These are phyloP conservation scores for Eidolon helvum DNA, from an alignment of 2,113 vertebrate species.

Conservation along the genomic window DNA sequence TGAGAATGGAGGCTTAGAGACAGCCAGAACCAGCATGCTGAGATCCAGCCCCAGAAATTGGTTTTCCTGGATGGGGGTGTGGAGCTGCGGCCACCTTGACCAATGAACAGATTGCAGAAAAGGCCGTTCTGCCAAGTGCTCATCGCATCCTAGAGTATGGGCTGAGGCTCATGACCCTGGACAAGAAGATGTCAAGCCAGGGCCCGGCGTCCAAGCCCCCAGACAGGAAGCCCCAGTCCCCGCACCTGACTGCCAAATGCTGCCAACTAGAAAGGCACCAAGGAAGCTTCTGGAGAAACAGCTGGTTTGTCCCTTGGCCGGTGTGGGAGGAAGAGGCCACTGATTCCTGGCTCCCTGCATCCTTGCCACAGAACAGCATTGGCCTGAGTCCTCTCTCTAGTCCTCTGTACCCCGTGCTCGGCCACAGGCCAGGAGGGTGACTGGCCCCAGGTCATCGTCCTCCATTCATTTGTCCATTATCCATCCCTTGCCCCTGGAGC, in stretches of 20 bases:
- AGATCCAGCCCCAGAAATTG: rapidly evolving
- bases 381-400: rapidly evolving
- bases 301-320: background rate
- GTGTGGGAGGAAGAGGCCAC: background rate
- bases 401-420: background rate
- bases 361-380: rapidly evolving
- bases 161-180: background rate
- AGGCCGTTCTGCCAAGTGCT: background rate
- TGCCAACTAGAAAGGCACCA: background rate
- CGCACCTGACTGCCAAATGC: too few species aligned
- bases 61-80: background rate
- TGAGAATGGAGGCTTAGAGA: background rate
- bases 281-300: background rate
- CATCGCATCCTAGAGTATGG: background rate
- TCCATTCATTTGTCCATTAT: background rate
- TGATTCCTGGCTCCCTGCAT: background rate
- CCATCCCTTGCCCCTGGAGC: background rate
- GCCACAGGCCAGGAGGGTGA: background rate
- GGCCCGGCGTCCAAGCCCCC: background rate
- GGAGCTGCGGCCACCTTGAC: background rate
- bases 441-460: background rate
- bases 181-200: background rate
- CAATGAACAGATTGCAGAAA: background rate
- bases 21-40: background rate
- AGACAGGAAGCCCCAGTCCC: background rate